Evolutionary conservation across 2,888 invertebrate species (phyloP).

Genomic region (Oeneis ivallda): DNA sequence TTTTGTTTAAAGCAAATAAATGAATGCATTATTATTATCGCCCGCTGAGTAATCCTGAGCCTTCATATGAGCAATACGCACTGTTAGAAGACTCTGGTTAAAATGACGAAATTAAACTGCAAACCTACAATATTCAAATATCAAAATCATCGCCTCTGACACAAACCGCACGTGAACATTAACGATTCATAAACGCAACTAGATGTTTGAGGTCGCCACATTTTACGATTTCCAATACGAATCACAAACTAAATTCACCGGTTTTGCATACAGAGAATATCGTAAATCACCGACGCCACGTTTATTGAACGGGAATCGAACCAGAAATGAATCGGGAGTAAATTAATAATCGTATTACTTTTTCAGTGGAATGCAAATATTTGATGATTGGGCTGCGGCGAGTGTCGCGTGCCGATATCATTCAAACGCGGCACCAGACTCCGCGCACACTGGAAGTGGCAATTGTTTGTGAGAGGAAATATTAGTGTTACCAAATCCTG

Average conservation of each 20-base stretch:
- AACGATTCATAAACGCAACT: conserved; percentile 23
- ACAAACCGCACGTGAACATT: conserved; percentile 13
- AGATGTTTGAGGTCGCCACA: conserved; percentile 17
- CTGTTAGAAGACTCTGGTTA: too few species aligned
- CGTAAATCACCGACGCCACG: conserved; percentile 52
- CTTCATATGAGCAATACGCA: too few species aligned
- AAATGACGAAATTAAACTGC: too few species aligned
- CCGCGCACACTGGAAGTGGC: conserved; percentile 37
- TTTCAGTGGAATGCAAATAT: conserved; percentile 79
- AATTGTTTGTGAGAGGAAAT: neutral
- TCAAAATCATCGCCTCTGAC: conserved; percentile 13
- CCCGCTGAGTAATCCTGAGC: too few species aligned
- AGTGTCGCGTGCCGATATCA: conserved; percentile 57
- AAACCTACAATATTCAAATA: conserved; percentile 12
- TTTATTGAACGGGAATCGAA: conserved; percentile 63
- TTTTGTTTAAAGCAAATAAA: too few species aligned
- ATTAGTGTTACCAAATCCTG: too few species aligned
- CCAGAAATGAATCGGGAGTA: conserved; percentile 68
- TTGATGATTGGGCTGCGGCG: conserved; percentile 71
- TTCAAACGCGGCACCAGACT: conserved; percentile 17
- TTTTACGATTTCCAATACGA: conserved; percentile 16
- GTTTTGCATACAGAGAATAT: conserved; percentile 67
- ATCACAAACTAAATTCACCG: conserved; percentile 54
- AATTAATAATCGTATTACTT: conserved; percentile 81
- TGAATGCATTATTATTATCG: too few species aligned